These are phyloP conservation scores for Pogonomyrmex californicus DNA, from an alignment of 1,140 invertebrate genomes.

Conservation along the genomic window DNA sequence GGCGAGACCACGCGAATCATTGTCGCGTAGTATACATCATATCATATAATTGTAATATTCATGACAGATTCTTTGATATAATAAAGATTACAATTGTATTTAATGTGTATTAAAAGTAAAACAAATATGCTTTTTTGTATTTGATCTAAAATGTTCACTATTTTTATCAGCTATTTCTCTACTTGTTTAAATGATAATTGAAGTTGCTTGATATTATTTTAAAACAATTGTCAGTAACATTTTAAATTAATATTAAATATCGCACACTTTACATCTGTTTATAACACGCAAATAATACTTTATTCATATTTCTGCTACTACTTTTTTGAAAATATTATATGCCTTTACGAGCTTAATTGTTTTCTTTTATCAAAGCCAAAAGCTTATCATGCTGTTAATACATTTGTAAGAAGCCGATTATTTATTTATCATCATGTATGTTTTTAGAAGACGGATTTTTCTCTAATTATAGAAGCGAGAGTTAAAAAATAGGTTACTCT, in stretches of 20 bases:
- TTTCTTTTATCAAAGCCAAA: constrained; percentile 54
- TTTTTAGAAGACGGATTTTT: background rate
- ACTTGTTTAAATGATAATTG: background rate
- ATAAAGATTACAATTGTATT: background rate
- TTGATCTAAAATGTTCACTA: background rate
- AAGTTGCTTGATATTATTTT: background rate
- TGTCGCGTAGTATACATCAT: too few relatives aligned
- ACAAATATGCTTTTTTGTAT: background rate
- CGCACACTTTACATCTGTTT: background rate
- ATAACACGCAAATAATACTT: background rate
- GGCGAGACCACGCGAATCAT: too few relatives aligned
- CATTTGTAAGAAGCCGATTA: constrained; percentile 42
- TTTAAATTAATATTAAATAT: background rate
- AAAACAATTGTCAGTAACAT: background rate
- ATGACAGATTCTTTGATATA: background rate
- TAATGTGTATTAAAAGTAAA: background rate
- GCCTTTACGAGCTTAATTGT: constrained; percentile 66
- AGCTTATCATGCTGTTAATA: constrained; percentile 41
- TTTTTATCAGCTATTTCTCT: background rate
- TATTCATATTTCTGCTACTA: background rate
- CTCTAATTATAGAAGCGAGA: too few relatives aligned
- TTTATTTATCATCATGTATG: constrained; percentile 37
- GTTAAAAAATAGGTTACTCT: constrained; percentile 31
- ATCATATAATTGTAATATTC: background rate
- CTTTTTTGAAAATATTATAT: constrained; percentile 40